Conservation (phyloP, 1,140 invertebrate species). For the Kradibia gibbosae region DNA sequence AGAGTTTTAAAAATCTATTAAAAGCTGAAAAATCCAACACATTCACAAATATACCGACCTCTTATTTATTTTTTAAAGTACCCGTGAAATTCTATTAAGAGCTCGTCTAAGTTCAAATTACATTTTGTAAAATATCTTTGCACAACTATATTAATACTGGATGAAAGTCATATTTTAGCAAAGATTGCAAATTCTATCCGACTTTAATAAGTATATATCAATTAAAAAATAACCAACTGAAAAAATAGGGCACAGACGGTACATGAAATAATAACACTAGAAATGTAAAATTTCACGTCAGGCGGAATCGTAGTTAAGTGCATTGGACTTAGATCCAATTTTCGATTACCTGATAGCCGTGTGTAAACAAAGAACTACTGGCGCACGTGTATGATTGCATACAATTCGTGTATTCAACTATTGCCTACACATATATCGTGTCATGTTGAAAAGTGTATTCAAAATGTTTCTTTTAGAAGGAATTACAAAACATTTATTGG, state of each 20-base stretch:
- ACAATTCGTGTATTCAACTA: background rate
- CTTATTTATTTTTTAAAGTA: too few species aligned
- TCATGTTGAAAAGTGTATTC: too few species aligned
- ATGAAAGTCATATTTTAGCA: background rate
- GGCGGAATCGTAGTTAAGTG: background rate
- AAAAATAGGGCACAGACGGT: background rate
- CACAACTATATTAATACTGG: background rate
- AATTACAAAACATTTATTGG: too few species aligned
- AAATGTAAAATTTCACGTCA: background rate
- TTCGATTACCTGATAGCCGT: background rate
- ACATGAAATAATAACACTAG: background rate
- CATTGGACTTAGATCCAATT: constrained; percentile 17
- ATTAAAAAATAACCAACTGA: background rate
- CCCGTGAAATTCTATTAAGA: too few species aligned
- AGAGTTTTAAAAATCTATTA: too few species aligned
- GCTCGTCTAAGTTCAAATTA: background rate
- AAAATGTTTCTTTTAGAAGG: too few species aligned
- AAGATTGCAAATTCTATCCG: background rate
- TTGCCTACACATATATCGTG: too few species aligned
- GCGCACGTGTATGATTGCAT: background rate
- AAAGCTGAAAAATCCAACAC: too few species aligned
- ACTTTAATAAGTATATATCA: background rate
- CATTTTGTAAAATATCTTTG: background rate
- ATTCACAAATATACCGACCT: too few species aligned
- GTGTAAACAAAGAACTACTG: constrained; percentile 20